phyloP scores from a whole-genome alignment of 2,888 invertebrate species.

The Leptopilina syphax region DNA sequence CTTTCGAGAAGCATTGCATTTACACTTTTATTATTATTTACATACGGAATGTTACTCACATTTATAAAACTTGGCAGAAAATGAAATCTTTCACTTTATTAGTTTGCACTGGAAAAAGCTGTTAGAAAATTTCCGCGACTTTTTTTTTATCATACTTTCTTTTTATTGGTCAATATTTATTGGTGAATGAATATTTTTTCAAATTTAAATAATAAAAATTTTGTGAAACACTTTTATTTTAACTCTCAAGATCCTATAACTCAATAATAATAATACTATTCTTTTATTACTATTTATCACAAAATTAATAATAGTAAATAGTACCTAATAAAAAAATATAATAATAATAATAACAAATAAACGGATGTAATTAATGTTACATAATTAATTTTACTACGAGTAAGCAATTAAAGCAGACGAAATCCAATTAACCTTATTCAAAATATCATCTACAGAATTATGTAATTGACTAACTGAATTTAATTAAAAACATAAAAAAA shows the following conservation, averaged over 20 bases:
- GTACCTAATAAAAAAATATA: too few relatives aligned
- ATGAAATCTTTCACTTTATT: neutral
- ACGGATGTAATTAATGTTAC: neutral
- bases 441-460: neutral
- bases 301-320: too few relatives aligned
- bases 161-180: too few relatives aligned
- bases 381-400: neutral
- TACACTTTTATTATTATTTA: constrained; percentile 19
- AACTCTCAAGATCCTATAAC: too few relatives aligned
- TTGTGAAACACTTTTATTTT: too few relatives aligned
- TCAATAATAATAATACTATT: too few relatives aligned
- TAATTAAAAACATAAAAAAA: neutral
- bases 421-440: constrained; percentile 1
- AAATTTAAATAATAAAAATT: too few relatives aligned
- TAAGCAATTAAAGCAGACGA: neutral
- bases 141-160: too few relatives aligned
- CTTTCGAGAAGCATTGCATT: constrained; percentile 2
- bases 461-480: neutral
- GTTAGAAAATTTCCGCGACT: neutral
- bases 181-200: too few relatives aligned
- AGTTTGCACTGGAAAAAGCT: neutral
- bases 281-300: too few relatives aligned
- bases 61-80: constrained; percentile 20
- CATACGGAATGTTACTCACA: neutral
- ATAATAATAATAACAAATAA: neutral